phyloP scores from a whole-genome alignment of 2,888 invertebrate species.

The Chromoteleia sp. region DNA sequence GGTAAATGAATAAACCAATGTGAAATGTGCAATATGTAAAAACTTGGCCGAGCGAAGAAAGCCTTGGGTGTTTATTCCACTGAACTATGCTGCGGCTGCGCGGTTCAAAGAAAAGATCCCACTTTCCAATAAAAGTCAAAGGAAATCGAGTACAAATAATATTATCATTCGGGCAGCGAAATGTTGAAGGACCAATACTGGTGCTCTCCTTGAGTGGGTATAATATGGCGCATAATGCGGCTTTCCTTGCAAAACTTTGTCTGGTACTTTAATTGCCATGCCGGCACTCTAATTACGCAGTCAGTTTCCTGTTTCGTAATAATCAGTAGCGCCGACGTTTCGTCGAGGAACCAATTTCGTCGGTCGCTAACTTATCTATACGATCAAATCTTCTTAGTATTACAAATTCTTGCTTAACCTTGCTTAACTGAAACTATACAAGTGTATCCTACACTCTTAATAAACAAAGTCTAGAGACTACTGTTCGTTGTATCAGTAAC shows the following conservation, averaged over 20 bases:
- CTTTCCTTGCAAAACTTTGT: conserved; percentile 68
- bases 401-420: conserved; percentile 17
- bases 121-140: conserved; percentile 7
- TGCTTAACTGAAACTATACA: conserved; percentile 3
- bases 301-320: conserved; percentile 64
- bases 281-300: conserved; percentile 68
- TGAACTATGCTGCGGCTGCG: not conserved
- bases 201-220: conserved; percentile 12
- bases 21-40: too few relatives aligned
- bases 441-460: too few relatives aligned
- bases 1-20: too few relatives aligned
- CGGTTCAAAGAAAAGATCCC: not conserved
- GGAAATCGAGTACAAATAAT: conserved; percentile 46
- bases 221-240: conserved; percentile 51
- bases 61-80: too few relatives aligned
- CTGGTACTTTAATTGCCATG: conserved; percentile 69
- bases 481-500: too few relatives aligned
- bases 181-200: conserved; percentile 31
- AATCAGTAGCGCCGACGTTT: conserved; percentile 48
- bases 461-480: too few relatives aligned
- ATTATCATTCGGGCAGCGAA: conserved; percentile 39
- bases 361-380: conserved; percentile 42
- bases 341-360: conserved; percentile 58
- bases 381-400: conserved; percentile 44
- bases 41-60: too few relatives aligned